Conservation (phyloP, 1,140 invertebrate species). For the Lepidurus arcticus region DNA sequence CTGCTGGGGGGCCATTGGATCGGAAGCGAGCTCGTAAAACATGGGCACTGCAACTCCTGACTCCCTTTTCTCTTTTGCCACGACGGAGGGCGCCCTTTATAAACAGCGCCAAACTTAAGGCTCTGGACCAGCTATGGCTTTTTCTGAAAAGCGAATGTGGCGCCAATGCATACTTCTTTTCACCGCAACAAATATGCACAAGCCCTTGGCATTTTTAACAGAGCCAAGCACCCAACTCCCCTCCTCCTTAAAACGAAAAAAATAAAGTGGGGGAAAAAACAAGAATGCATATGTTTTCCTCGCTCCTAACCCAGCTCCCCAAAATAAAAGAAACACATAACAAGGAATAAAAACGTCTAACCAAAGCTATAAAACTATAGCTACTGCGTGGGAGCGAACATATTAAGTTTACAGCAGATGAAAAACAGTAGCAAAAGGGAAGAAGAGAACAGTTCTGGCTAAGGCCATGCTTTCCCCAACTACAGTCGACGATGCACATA, state of each 20-base stretch:
- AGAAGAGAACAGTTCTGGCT: background rate
- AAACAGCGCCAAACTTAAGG: background rate
- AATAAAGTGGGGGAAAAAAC: background rate
- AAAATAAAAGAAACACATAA: constrained; percentile 18
- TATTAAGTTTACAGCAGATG: constrained; percentile 15
- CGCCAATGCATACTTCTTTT: background rate
- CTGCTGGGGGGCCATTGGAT: background rate
- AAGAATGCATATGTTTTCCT: background rate
- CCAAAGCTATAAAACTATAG: constrained; percentile 22
- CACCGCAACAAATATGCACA: constrained; percentile 7
- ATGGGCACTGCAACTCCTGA: constrained; percentile 3
- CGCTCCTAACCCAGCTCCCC: background rate
- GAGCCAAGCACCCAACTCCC: background rate
- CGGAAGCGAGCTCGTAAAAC: constrained; percentile 13
- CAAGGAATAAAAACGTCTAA: constrained; percentile 22
- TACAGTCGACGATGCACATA: background rate
- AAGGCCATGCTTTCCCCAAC: background rate
- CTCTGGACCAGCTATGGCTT: background rate
- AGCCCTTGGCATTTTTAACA: background rate
- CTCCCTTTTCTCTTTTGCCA: background rate
- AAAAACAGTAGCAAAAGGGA: constrained; percentile 1
- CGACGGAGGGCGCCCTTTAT: background rate
- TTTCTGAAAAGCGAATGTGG: constrained; percentile 7
- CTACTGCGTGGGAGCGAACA: constrained; percentile 17
- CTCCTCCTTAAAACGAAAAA: background rate